Conservation (phyloP, 2,888 invertebrate genomes). For the Trissonchulus sp. region DNA sequence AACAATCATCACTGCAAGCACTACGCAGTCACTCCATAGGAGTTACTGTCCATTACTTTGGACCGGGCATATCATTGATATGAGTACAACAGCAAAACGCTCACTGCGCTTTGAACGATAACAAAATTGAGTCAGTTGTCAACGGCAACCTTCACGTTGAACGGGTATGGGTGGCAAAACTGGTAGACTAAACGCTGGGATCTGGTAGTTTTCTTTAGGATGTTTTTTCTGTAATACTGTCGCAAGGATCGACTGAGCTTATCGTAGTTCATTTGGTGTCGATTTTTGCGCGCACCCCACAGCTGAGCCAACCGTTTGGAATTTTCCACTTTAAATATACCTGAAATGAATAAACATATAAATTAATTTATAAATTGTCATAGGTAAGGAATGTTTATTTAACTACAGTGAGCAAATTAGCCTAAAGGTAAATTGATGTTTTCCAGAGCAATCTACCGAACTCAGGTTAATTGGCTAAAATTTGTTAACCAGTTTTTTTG, state of each 20-base stretch:
- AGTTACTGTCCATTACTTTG: background rate
- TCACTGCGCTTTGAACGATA: background rate
- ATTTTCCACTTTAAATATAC: constrained; percentile 95
- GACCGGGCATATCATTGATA: background rate
- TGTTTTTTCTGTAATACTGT: constrained; percentile 98
- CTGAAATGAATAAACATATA: no score
- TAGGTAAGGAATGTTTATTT: no score
- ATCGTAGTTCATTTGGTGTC: constrained; percentile 99
- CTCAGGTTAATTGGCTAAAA: no score
- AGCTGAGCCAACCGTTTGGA: constrained; percentile 88
- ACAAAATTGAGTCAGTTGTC: background rate
- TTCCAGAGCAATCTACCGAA: no score
- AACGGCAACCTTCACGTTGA: background rate
- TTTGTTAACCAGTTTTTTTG: no score
- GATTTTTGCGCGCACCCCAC: constrained; percentile 96
- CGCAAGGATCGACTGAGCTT: constrained; percentile 92
- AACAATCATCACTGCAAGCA: no score
- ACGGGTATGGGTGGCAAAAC: constrained; percentile 59
- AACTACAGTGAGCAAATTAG: no score
- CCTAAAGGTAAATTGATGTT: no score
- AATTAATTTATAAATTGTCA: no score
- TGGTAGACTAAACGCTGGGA: constrained; percentile 97
- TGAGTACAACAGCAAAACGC: background rate
- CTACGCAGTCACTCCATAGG: background rate
- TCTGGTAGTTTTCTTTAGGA: constrained; percentile 97